These are phyloP conservation scores for Poeciliopsis occidentalis DNA, from an alignment of 2,113 vertebrate genomes.

Conservation along the genomic window DNA sequence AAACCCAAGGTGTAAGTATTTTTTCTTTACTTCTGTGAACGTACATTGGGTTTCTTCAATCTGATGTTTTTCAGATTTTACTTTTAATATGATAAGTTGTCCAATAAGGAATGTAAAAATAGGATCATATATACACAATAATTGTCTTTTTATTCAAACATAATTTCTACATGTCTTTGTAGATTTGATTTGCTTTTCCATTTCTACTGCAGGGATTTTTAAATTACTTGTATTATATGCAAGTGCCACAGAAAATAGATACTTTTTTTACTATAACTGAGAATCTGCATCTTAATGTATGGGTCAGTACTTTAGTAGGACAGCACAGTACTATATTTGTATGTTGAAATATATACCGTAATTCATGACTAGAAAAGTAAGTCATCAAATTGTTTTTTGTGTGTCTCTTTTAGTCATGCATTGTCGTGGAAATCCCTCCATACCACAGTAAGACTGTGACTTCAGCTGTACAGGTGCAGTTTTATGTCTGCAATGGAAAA, in stretches of 20 bases:
- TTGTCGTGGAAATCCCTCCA: conserved; percentile 93
- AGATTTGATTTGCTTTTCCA: not conserved
- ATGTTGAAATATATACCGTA: not conserved
- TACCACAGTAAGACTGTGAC: conserved; percentile 95
- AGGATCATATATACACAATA: not conserved
- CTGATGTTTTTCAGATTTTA: not conserved
- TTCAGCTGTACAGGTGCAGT: conserved; percentile 94
- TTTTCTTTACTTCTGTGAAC: not conserved
- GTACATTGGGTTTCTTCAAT: not conserved
- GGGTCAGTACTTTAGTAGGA: not conserved
- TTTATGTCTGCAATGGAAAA: conserved; percentile 98
- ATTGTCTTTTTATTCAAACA: not conserved
- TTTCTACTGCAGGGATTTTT: not conserved
- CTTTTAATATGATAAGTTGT: not conserved
- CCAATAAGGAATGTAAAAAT: not conserved
- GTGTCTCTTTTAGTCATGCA: conserved; percentile 81
- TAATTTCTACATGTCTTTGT: not conserved
- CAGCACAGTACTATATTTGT: not conserved
- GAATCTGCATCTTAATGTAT: no score
- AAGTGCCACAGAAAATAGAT: not conserved
- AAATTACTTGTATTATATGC: not conserved
- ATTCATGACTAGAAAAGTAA: not conserved
- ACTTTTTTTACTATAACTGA: no score
- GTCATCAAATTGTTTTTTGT: conserved; percentile 7
- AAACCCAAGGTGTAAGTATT: conserved; percentile 92